Evolutionary conservation across 2,113 vertebrate genomes (phyloP).

Genomic region (Upupa epops): DNA sequence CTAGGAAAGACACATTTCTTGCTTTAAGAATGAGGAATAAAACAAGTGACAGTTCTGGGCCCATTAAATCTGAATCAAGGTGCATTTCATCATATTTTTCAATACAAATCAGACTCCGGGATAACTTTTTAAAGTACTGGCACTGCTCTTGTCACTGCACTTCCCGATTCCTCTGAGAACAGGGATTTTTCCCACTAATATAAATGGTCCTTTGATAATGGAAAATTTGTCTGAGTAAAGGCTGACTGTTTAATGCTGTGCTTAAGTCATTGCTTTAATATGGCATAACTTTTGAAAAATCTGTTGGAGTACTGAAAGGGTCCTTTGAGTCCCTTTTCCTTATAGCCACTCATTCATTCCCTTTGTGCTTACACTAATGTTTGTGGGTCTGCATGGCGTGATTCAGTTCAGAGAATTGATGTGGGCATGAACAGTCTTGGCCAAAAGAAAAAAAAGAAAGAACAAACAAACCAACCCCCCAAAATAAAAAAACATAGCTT

Average conservation of each 20-base stretch:
- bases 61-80: neutral
- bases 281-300: conserved; percentile 28
- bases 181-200: conserved; percentile 22
- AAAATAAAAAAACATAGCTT: neutral
- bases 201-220: conserved; percentile 47
- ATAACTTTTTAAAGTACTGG: neutral
- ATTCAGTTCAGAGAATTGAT: neutral
- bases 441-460: neutral
- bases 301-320: conserved; percentile 23
- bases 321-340: conserved; percentile 1
- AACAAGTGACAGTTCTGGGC: neutral
- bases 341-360: neutral
- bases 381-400: neutral
- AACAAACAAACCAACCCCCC: neutral
- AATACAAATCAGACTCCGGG: neutral
- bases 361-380: neutral
- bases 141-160: neutral
- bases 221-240: conserved; percentile 55
- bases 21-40: neutral
- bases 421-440: neutral
- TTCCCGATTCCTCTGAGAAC: neutral
- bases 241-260: conserved; percentile 18
- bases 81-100: neutral
- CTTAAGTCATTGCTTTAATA: conserved; percentile 54
- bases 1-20: neutral